Evolutionary conservation across 2,113 vertebrate genomes (phyloP), one percentile per base, ranked within the genome.

Genomic region (Cardinalis cardinalis): DNA sequence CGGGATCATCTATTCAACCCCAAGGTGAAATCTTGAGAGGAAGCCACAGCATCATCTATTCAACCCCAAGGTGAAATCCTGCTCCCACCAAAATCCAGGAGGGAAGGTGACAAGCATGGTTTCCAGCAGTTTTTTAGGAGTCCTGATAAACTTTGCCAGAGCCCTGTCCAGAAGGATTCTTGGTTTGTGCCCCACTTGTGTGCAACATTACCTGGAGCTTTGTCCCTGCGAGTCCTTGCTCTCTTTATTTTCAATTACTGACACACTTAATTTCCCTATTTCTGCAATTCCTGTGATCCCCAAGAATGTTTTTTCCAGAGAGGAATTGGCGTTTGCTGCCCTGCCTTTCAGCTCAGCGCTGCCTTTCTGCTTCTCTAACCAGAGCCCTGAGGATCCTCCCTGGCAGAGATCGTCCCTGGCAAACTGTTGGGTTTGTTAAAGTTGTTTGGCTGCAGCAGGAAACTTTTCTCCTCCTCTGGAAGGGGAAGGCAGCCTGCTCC

Each of bases 201-300:
- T 69, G 31, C n/a, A 10, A 32, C 41, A 16, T 12, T 3, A 38
- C 16, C 51, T 53, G 66, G 12, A 88, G 26, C 71, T 77, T 41
- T 65, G 23, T 68, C 44, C 13, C 76, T 79, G 52, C 26, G 19
- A 41, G 23, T 31, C 58, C 48, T 68, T 38, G 36, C 1, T 48
- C 66, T 76, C 53, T 71, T n/a, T 55, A 28, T 70, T 86, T 90
- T 44, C 26, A 46, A 10, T 86, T 48, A 36, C 3, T 56, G 9
- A 64, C 32, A 55, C 49, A 56, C 19, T 29, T 31, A 2, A 72
- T 98, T 98, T 71, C 83, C 44, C 26, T 25, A 8, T 98, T 98
- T 3, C 96, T 99, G 65, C 97, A 97, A n/a, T 98, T 77, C 48
- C 48, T 58, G 0, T 31, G 10, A 79, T 38, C 31, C 40, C 36